Base-by-base conservation (phyloP, 2,113 vertebrate genomes). In the Nettapus auritus region DNA sequence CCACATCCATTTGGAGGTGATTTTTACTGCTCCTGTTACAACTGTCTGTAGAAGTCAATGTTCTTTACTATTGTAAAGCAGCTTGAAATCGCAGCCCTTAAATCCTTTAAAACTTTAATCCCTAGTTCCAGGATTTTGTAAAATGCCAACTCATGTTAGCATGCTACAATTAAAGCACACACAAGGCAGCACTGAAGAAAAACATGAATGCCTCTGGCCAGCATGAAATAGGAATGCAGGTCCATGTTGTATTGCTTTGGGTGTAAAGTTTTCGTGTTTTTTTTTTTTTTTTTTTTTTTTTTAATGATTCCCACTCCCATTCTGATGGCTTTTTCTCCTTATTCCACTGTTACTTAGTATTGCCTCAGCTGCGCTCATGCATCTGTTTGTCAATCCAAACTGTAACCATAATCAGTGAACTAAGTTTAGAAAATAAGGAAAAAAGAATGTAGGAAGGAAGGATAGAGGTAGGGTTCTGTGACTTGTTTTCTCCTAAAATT, bases 41-140 rank as follows among this genome's bases (percentile, higher is more conserved):
- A 33, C 36, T 56, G 23, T 80, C 29, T 62, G 29, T 75, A 48
- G 38, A 84, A 85, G 69, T n/a, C 59, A 76, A 4, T 33, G 12
- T 80, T 89, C 48, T 53, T 86, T 82, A 50, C 46, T 67, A 8
- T 17, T 68, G 48, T 69, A 95, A 93, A 88, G 55, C 94, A 92
- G 28, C 60, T 85, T 87, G 74, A 93, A 80, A 71, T 85, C 55
- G 11, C n/a, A 89, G 78, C 23, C n/a, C 82, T 89, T 68, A 48
- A 88, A 82, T 76, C 50, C 67, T 77, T 79, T 87, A 80, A 87
- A 87, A 62, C 36, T 63, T 91, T 56, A 92, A 93, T 93, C 82
- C n/a, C 48, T 83, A 62, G 11, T 77, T 81, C 63, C 33, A 86
- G 36, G 60, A 44, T n/a, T 9, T 57, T 86, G 53, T 83, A 52